phyloP scores from a whole-genome alignment of 2,888 invertebrate genomes.

The Melinopterus prodromus region DNA sequence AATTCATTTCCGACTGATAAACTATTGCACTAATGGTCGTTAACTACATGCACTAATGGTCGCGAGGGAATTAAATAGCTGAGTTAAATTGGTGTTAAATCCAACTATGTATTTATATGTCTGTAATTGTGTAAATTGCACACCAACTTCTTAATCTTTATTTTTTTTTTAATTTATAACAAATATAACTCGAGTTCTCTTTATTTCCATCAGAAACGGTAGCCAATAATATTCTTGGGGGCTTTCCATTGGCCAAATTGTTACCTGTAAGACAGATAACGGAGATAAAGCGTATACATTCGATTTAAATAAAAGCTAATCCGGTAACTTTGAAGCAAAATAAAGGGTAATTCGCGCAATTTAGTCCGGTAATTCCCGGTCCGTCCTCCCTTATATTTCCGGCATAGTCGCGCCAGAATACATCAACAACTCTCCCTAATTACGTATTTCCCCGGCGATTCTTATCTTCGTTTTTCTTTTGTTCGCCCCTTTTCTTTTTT shows the following conservation, averaged over 20 bases:
- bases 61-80: too few relatives aligned
- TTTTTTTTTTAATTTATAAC: too few relatives aligned
- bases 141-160: too few relatives aligned
- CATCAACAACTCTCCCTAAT: background rate
- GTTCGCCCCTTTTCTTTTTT: conserved; percentile 4
- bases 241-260: background rate
- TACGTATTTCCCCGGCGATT: background rate
- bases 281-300: background rate
- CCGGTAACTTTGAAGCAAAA: background rate
- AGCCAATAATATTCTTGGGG: too few relatives aligned
- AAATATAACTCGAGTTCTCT: too few relatives aligned
- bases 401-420: background rate
- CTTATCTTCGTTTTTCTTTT: conserved; percentile 13
- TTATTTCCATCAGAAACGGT: too few relatives aligned
- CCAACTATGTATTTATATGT: too few relatives aligned
- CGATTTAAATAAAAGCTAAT: background rate
- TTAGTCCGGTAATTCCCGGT: background rate
- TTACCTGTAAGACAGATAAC: background rate
- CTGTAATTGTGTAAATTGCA: too few relatives aligned
- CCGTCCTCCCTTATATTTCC: background rate
- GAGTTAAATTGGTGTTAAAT: too few relatives aligned
- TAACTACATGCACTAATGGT: too few relatives aligned
- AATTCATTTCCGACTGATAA: too few relatives aligned
- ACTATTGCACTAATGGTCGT: too few relatives aligned
- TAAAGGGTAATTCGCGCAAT: background rate